Evolutionary conservation across 2,797 vertebrate genomes (phyloP).

Genomic region (Peromyscus melanophrys): DNA sequence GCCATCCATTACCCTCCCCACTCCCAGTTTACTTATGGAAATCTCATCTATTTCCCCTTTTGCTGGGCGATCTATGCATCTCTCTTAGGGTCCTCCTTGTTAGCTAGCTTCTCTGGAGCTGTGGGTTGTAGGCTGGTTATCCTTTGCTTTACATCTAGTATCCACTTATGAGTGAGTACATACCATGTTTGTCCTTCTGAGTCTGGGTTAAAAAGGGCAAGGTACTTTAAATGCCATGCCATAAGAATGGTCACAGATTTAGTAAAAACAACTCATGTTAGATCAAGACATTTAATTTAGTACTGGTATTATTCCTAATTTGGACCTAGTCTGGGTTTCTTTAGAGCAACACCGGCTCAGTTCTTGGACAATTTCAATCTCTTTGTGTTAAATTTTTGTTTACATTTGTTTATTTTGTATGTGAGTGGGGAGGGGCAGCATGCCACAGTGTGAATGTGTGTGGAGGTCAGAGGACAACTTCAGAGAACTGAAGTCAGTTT

Average conservation of each 20-base stretch:
- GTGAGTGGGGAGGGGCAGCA: not conserved
- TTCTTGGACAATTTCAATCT: not conserved
- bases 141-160: too few species aligned
- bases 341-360: constrained; percentile 15
- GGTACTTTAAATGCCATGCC: constrained; percentile 5
- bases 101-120: too few species aligned
- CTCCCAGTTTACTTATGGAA: too few species aligned
- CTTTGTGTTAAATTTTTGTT: constrained; percentile 71
- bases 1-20: too few species aligned
- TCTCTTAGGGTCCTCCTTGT: too few species aligned
- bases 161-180: too few species aligned
- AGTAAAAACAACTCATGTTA: constrained; percentile 22
- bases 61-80: too few species aligned
- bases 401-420: not conserved
- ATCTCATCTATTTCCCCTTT: too few species aligned
- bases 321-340: constrained; percentile 25
- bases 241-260: not conserved
- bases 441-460: not conserved
- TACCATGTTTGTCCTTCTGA: too few species aligned
- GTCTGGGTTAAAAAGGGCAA: not conserved
- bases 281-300: constrained; percentile 13
- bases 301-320: constrained; percentile 6
- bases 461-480: not conserved
- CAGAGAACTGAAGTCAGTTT: not conserved
- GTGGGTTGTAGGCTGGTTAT: too few species aligned